Evolutionary conservation across 2,797 vertebrate genomes (phyloP).

Genomic region (Mareca penelope): DNA sequence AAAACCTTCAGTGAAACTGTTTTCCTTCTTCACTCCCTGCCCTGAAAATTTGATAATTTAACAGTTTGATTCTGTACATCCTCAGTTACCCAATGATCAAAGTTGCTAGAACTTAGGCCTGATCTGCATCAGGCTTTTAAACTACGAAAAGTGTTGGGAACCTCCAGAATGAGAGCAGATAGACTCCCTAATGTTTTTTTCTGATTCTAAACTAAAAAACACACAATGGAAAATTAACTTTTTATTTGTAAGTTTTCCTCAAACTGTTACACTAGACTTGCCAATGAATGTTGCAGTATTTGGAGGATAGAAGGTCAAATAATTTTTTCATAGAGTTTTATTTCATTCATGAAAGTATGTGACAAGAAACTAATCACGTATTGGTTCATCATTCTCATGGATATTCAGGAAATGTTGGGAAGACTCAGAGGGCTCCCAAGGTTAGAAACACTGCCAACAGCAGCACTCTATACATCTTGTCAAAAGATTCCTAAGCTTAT

Average conservation of each 20-base stretch:
- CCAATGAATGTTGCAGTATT: not conserved
- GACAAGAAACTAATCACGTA: not conserved
- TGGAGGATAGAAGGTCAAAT: not conserved
- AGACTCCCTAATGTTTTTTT: not conserved
- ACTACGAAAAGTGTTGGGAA: not conserved
- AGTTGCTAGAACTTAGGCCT: not conserved
- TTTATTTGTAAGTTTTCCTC: not conserved
- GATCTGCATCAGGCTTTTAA: not conserved
- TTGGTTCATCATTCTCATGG: not conserved
- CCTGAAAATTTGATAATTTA: not conserved
- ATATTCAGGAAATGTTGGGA: not conserved
- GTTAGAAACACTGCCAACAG: not conserved
- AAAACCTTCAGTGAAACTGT: not conserved
- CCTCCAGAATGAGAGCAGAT: not conserved
- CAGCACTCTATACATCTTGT: not conserved
- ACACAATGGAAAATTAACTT: not conserved
- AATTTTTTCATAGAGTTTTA: not conserved
- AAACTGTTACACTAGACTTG: not conserved
- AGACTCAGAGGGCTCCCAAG: not conserved
- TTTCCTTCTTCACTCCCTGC: not conserved
- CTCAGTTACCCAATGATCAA: not conserved
- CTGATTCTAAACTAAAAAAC: not conserved
- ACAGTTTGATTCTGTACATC: not conserved
- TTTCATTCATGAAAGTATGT: not conserved
- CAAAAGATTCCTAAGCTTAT: not conserved